These are phyloP conservation scores for Scaptomyza polygonia DNA, from an alignment of 2,888 invertebrate species.

Conservation along the genomic window DNA sequence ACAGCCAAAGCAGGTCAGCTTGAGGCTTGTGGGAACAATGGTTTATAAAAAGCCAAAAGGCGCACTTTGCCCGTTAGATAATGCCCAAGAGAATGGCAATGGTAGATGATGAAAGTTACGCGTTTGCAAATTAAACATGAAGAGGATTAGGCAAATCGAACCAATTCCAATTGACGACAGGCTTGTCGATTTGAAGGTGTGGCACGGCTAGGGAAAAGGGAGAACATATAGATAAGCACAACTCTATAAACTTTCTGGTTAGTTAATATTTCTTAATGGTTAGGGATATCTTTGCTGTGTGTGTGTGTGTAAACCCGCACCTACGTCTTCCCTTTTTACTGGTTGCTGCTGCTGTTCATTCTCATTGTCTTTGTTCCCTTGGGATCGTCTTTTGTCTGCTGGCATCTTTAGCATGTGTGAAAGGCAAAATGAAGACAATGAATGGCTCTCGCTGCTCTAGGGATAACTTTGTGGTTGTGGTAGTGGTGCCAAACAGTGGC, in stretches of 20 bases:
- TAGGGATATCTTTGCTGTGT: neutral
- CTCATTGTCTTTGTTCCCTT: conserved; percentile 7
- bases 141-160: conserved; percentile 53
- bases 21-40: conserved; percentile 40
- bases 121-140: conserved; percentile 39
- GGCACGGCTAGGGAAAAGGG: neutral
- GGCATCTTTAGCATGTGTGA: conserved; percentile 57
- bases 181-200: neutral
- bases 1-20: conserved; percentile 50
- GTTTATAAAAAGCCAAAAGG: conserved; percentile 27
- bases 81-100: neutral
- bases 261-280: neutral
- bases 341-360: neutral
- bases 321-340: neutral
- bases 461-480: conserved; percentile 69
- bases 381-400: conserved; percentile 48
- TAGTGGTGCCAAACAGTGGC: conserved; percentile 60
- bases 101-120: neutral
- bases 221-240: neutral
- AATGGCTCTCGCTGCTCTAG: conserved; percentile 26
- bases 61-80: conserved; percentile 18
- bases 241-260: neutral
- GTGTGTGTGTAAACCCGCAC: neutral
- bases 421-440: conserved; percentile 46
- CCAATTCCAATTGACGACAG: conserved; percentile 45